These are phyloP conservation scores for Channa striata DNA, from an alignment of 2,797 vertebrate genomes.

Conservation along the genomic window DNA sequence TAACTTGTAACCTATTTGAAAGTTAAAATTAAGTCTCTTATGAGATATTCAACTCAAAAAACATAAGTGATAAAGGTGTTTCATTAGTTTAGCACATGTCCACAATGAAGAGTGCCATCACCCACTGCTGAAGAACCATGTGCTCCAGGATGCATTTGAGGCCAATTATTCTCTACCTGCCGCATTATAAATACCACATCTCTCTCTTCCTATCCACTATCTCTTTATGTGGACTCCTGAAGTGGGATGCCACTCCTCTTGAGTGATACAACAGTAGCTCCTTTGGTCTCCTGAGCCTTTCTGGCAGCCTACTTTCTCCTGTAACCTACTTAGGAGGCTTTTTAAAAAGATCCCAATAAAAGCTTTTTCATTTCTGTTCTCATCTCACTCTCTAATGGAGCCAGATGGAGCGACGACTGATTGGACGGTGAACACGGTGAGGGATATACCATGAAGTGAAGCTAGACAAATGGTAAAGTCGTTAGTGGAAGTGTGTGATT, in stretches of 20 bases:
- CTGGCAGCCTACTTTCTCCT: slow-evolving; percentile 84
- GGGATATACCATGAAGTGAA: slow-evolving; percentile 38
- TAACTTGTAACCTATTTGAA: not conserved
- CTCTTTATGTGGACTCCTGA: slow-evolving; percentile 70
- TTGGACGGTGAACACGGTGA: slow-evolving; percentile 52
- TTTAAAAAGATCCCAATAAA: slow-evolving; percentile 84
- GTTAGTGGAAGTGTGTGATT: slow-evolving; percentile 9
- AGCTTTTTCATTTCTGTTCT: slow-evolving; percentile 77
- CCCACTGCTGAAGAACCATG: slow-evolving; percentile 4
- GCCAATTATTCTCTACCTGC: slow-evolving; percentile 48
- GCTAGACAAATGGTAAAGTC: slow-evolving; percentile 26
- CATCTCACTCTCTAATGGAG: slow-evolving; percentile 69
- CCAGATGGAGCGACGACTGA: slow-evolving; percentile 59
- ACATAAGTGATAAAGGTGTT: not conserved
- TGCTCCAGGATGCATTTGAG: slow-evolving; percentile 37
- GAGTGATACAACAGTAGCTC: slow-evolving; percentile 77
- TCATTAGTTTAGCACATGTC: not conserved
- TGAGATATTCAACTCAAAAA: not conserved
- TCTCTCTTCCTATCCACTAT: slow-evolving; percentile 36
- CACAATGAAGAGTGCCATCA: not conserved
- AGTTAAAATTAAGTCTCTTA: not conserved
- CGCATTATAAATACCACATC: slow-evolving; percentile 60
- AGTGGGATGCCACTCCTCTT: slow-evolving; percentile 79
- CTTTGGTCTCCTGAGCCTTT: slow-evolving; percentile 78
- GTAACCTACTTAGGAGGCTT: slow-evolving; percentile 86